Conservation (phyloP, 2,797 vertebrate species). For the Sebastes ruberrimus region DNA sequence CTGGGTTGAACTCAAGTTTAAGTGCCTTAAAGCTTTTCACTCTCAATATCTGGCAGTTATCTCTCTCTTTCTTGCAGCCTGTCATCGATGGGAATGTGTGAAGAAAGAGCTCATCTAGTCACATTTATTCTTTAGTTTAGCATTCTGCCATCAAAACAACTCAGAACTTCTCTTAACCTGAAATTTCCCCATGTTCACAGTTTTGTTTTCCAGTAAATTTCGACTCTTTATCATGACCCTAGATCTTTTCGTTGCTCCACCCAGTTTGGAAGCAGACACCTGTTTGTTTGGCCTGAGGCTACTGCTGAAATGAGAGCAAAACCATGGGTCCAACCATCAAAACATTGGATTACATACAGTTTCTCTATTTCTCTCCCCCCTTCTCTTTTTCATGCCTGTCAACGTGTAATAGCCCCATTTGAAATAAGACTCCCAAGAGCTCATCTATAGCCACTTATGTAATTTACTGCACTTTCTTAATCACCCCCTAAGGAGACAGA, state of each 20-base stretch:
- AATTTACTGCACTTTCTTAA: slow-evolving; percentile 63
- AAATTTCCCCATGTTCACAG: slow-evolving; percentile 4
- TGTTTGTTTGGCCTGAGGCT: slow-evolving; percentile 60
- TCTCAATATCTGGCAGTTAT: slow-evolving; percentile 6
- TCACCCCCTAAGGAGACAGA: slow-evolving; percentile 38
- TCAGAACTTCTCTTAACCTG: background rate
- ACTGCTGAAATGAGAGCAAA: slow-evolving; percentile 31
- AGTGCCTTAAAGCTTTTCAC: slow-evolving; percentile 40
- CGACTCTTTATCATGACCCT: slow-evolving; percentile 16
- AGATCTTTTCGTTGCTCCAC: slow-evolving; percentile 55
- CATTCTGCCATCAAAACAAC: background rate
- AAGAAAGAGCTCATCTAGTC: background rate
- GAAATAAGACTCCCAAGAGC: slow-evolving; percentile 57
- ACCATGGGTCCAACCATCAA: slow-evolving; percentile 25
- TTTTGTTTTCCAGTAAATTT: slow-evolving; percentile 33
- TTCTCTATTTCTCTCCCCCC: slow-evolving; percentile 13
- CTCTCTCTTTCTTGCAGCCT: slow-evolving; percentile 8
- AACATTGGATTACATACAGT: slow-evolving; percentile 33
- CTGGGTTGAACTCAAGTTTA: slow-evolving; percentile 51
- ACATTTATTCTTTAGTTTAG: background rate
- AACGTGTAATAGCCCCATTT: slow-evolving; percentile 41
- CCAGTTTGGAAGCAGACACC: slow-evolving; percentile 56
- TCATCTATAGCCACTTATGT: slow-evolving; percentile 52
- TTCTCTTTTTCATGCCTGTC: slow-evolving; percentile 39
- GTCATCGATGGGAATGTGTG: background rate